phyloP scores from a whole-genome alignment of 1,140 invertebrate species.

The Halesus radiatus region DNA sequence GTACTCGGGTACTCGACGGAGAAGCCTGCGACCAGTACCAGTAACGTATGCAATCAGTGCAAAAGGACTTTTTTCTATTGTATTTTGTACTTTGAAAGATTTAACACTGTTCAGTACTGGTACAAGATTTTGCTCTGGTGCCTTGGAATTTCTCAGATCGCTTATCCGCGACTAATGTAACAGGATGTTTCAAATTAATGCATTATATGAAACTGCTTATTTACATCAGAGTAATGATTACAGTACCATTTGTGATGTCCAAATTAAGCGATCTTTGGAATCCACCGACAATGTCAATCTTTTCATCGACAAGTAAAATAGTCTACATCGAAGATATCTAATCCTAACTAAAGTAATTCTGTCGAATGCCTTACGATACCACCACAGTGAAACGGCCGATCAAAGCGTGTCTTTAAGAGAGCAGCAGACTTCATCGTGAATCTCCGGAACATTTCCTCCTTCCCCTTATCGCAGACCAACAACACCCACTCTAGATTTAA shows the following conservation, averaged over 20 bases:
- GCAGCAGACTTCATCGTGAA: constrained; percentile 69
- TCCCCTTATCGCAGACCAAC: not conserved
- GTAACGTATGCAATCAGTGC: constrained; percentile 48
- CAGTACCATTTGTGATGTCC: not conserved
- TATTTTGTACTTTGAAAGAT: not conserved
- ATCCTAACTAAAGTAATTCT: constrained; percentile 18
- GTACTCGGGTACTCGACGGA: constrained; percentile 61
- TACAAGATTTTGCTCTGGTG: not conserved
- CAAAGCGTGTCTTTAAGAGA: constrained; percentile 70
- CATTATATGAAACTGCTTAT: too few species aligned
- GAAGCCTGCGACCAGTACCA: constrained; percentile 41
- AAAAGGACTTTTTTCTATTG: not conserved
- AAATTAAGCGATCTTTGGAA: not conserved
- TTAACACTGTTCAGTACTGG: not conserved
- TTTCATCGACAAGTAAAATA: not conserved
- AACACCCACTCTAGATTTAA: not conserved
- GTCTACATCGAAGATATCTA: constrained; percentile 4
- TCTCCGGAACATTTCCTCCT: not conserved
- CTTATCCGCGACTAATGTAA: too few species aligned
- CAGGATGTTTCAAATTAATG: too few species aligned
- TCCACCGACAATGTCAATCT: not conserved
- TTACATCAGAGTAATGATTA: too few species aligned
- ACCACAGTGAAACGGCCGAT: constrained; percentile 71
- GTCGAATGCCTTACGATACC: constrained; percentile 40
- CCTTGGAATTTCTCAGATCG: too few species aligned